Evolutionary conservation across 2,888 invertebrate genomes (phyloP).

Genomic region (Branchinecta sandiegonensis): DNA sequence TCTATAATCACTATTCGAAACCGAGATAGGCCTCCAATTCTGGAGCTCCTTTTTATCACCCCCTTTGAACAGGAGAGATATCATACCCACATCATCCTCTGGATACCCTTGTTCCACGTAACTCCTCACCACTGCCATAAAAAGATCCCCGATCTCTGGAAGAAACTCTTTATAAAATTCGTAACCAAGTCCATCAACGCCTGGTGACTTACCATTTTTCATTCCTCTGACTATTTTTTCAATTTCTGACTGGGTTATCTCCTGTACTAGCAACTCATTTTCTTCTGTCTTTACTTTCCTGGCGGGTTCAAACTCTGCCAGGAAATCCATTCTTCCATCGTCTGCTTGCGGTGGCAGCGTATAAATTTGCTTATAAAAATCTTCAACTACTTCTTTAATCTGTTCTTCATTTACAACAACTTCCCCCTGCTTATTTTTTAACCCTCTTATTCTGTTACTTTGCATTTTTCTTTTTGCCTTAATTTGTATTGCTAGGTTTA

Average conservation of each 20-base stretch:
- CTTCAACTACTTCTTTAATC: not conserved
- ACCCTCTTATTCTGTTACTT: not conserved
- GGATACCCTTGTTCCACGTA: conserved; percentile 9
- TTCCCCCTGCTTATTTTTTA: not conserved
- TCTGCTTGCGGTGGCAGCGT: not conserved
- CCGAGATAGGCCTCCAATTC: conserved; percentile 11
- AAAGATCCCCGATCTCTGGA: not conserved
- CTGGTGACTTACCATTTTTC: too few species aligned
- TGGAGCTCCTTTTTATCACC: not conserved
- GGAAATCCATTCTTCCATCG: not conserved
- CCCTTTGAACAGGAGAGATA: not conserved
- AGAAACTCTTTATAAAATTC: not conserved
- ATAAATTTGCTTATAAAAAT: not conserved
- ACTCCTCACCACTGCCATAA: not conserved
- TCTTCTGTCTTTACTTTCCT: not conserved
- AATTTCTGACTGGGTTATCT: not conserved
- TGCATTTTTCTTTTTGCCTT: not conserved
- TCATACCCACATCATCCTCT: not conserved
- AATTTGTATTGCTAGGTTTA: not conserved
- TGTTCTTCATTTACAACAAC: not conserved
- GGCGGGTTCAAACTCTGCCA: not conserved
- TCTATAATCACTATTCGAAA: conserved; percentile 2
- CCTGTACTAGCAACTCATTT: not conserved
- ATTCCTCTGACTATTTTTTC: not conserved
- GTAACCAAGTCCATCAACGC: too few species aligned